Evolutionary conservation across 2,888 invertebrate genomes (phyloP), one percentile per base, ranked within the genome.

Genomic region (Entomobrya multifasciata): DNA sequence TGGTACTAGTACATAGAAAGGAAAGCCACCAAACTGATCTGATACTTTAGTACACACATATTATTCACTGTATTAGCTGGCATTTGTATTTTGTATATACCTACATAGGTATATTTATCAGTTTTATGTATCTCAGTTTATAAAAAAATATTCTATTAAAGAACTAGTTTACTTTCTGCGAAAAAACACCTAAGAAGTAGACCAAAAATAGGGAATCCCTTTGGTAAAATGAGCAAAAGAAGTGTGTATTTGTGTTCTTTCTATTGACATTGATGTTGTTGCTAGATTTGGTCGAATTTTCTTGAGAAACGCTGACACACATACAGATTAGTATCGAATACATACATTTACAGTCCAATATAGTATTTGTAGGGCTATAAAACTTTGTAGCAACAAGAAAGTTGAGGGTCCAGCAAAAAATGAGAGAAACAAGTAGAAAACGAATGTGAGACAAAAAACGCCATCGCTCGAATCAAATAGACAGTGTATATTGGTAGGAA

Each of bases 181-280:
- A 41, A 11, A 15, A 67, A 52, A 6, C 20, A 17, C 49, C 11
- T 44, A 47, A 70, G 80, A 67, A 41, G 25, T 44, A 44, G 15
- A 62, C 17, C 17, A 25, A 17, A 25, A 6, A 41, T 25, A 22
- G 44, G 49, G 10, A 17, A 44, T 6, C 13, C 25, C 6, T 30
- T 17, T 47, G 55, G 13, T 27, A 22, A 67, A 20, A 57, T 22
- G 76, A 30, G 65, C 52, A 55, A 57, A 65, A 55, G n/a, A 55
- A 55, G 74, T 67, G 79, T 79, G 72, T 86, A 62, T 86, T 86
- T 79, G 70, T 85, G 79, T 36, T 72, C 62, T 65, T 13, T 49
- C 72, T 74, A 86, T 86, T 86, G 86, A 86, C 86, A 77, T 74
- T 86, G 85, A 70, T 85, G 60, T 65, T 86, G 27, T 72, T 79